These are phyloP conservation scores for Oreochromis grahami DNA, from an alignment of 2,797 vertebrate species.

Conservation along the genomic window DNA sequence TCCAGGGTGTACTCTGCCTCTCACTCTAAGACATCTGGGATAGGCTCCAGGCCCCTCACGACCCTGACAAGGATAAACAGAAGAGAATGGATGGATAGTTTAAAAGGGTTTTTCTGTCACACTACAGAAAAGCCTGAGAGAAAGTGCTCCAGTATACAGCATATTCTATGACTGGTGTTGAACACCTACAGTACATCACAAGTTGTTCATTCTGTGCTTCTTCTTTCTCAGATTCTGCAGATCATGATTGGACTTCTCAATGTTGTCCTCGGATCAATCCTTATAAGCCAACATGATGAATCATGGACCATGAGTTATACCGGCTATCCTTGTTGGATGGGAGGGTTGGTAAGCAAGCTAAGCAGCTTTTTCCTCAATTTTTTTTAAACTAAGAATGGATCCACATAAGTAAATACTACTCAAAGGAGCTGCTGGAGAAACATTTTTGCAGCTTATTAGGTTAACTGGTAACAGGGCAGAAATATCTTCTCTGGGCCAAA, in stretches of 20 bases:
- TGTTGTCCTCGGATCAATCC: background rate
- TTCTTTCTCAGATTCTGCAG: constrained; percentile 52
- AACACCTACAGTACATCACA: background rate
- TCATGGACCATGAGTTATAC: accelerated
- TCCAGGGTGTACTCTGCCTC: too few species aligned
- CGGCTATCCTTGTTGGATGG: constrained; percentile 25
- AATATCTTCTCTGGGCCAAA: too few species aligned
- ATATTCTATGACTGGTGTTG: background rate
- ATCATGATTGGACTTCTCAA: constrained; percentile 68
- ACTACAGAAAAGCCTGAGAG: too few species aligned
- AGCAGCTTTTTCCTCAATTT: background rate
- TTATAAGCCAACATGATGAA: accelerated
- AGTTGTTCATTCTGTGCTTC: background rate
- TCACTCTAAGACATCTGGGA: too few species aligned
- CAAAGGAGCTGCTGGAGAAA: too few species aligned
- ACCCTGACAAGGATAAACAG: too few species aligned
- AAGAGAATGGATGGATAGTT: too few species aligned
- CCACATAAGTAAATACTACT: background rate
- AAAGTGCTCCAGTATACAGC: background rate
- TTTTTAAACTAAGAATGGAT: background rate
- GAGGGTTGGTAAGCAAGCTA: constrained; percentile 52
- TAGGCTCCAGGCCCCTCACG: too few species aligned
- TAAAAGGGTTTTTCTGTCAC: too few species aligned
- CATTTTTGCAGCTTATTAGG: too few species aligned
- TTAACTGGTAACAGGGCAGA: too few species aligned